A percentile compares a stretch with the other conserved stretches of the same genome.
Conservation (phyloP, 1,140 invertebrate genomes). For the Drosophila sechellia region DNA sequence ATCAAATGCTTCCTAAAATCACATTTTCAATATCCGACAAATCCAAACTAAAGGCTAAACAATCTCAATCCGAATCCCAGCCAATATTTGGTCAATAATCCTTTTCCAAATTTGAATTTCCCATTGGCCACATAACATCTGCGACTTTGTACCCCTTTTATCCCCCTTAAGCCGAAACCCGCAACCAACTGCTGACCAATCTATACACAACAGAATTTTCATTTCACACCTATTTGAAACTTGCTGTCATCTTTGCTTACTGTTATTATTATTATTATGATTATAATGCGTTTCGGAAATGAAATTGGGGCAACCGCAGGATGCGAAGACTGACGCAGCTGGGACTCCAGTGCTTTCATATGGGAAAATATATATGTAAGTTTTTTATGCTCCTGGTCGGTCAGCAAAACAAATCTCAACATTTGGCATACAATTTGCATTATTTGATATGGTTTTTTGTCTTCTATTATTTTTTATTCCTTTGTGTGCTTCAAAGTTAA, state of each 20-base stretch:
- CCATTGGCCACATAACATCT: conserved; percentile 51
- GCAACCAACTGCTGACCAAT: conserved; percentile 52
- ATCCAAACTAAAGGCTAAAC: conserved; percentile 16
- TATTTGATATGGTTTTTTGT: conserved; percentile 36
- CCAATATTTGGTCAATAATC: conserved; percentile 57
- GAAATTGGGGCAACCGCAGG: conserved; percentile 64
- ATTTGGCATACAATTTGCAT: conserved; percentile 78
- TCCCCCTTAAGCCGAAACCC: conserved; percentile 12
- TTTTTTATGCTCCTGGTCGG: conserved; percentile 43
- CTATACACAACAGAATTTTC: conserved; percentile 35
- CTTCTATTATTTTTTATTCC: neutral
- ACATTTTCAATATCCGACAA: neutral
- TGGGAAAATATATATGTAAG: conserved; percentile 27
- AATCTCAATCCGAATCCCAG: conserved; percentile 5
- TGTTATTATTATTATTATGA: conserved; percentile 73
- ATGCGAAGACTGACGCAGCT: conserved; percentile 33
- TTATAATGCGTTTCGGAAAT: conserved; percentile 70
- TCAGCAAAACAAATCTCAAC: conserved; percentile 75
- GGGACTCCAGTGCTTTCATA: conserved; percentile 54
- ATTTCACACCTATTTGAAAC: conserved; percentile 71
- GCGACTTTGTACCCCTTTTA: conserved; percentile 41
- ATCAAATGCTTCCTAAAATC: neutral
- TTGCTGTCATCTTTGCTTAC: conserved; percentile 51
- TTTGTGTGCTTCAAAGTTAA: conserved; percentile 54
- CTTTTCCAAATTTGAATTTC: conserved; percentile 62